phyloP scores from a whole-genome alignment of 2,797 vertebrate species.

The Knipowitschia caucasica region DNA sequence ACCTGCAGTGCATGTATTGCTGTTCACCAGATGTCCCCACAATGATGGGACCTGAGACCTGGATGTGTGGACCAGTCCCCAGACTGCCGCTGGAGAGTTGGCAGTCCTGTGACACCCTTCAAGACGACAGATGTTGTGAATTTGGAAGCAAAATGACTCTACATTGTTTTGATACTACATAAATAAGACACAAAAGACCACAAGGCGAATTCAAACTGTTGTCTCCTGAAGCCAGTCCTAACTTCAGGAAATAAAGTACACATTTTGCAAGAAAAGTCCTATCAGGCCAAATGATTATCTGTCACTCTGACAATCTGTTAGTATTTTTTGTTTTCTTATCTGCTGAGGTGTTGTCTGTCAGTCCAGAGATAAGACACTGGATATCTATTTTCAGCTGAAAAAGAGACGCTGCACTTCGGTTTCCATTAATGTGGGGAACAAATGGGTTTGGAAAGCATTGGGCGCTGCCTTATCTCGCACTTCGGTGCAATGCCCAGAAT shows the following conservation, averaged over 20 bases:
- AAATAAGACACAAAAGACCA: too few species aligned
- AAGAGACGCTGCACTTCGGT: slow-evolving; percentile 19
- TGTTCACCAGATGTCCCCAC: too few species aligned
- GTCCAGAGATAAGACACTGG: slow-evolving; percentile 26
- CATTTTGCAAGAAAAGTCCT: slow-evolving; percentile 21
- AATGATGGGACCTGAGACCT: too few species aligned
- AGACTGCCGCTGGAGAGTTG: too few species aligned
- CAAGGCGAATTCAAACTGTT: background rate
- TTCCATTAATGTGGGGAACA: background rate
- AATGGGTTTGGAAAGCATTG: background rate
- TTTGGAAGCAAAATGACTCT: too few species aligned
- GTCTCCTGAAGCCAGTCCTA: slow-evolving; percentile 35
- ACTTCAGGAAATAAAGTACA: slow-evolving; percentile 23
- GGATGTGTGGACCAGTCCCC: too few species aligned
- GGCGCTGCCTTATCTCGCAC: background rate
- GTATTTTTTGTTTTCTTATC: slow-evolving; percentile 44
- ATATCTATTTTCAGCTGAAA: slow-evolving; percentile 32
- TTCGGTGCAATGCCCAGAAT: background rate
- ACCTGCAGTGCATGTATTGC: too few species aligned
- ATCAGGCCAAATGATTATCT: slow-evolving; percentile 39
- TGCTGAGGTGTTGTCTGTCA: slow-evolving; percentile 40
- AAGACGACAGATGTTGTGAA: too few species aligned
- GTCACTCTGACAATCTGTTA: slow-evolving; percentile 36
- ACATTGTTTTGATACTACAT: too few species aligned
- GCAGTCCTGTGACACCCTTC: too few species aligned